Evolutionary conservation across 2,888 invertebrate genomes (phyloP).

Genomic region (Torymus aiolomorphi): DNA sequence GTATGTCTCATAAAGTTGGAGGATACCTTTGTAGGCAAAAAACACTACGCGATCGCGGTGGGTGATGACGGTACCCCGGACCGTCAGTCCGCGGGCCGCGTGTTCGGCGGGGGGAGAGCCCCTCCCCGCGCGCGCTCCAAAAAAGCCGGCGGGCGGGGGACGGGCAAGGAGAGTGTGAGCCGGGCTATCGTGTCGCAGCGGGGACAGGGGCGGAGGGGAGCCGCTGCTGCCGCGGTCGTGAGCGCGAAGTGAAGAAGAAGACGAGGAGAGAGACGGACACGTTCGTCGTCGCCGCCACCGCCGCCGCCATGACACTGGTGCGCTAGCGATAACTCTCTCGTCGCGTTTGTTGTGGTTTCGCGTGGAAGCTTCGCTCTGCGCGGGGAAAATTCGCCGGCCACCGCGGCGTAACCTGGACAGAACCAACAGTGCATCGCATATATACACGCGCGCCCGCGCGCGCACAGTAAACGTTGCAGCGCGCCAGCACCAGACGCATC

Average conservation of each 20-base stretch:
- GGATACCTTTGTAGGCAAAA: too few relatives aligned
- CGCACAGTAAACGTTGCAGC: too few relatives aligned
- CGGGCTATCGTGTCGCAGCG: constrained; percentile 60
- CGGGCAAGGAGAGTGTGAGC: constrained; percentile 15
- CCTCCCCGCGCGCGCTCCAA: constrained; percentile 21
- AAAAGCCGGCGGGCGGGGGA: constrained; percentile 10
- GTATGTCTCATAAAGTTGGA: too few relatives aligned
- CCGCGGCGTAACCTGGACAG: too few relatives aligned
- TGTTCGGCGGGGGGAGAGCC: constrained; percentile 20
- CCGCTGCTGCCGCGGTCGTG: constrained; percentile 5
- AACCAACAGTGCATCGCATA: too few relatives aligned
- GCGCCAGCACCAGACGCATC: too few relatives aligned
- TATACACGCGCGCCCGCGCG: too few relatives aligned
- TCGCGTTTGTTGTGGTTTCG: neutral
- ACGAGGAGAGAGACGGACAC: constrained; percentile 49
- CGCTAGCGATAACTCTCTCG: constrained; percentile 69
- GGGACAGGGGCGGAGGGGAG: constrained; percentile 56
- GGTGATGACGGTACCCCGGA: constrained; percentile 21
- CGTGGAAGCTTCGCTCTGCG: too few relatives aligned
- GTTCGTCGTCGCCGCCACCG: neutral
- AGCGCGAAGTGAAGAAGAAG: constrained; percentile 54
- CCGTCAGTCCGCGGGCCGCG: constrained; percentile 9
- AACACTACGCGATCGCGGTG: neutral
- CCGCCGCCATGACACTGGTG: constrained; percentile 46
- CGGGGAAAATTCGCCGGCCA: too few relatives aligned